Evolutionary conservation across 2,888 invertebrate genomes (phyloP), one percentile per base, ranked within the genome.

Genomic region (Furcula furcula): DNA sequence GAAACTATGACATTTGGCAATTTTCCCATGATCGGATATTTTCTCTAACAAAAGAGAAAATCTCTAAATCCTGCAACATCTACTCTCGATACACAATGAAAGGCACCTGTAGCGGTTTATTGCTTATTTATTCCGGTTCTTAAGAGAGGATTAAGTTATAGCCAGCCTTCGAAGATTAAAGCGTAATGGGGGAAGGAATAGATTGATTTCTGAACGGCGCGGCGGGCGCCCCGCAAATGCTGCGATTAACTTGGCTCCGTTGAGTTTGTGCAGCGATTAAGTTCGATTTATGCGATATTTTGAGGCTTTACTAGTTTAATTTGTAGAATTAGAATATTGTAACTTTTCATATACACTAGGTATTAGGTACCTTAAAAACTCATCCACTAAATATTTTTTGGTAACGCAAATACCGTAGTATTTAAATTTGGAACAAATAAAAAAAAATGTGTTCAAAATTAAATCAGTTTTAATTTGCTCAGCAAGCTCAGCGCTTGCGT

Each of bases 121-220:
- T 76, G 79, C 80, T 85, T 86, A 86, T 87, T 86, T 87, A 87
- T 84, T 76, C 79, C 72, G 74, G 71, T 76, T 75, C 84, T 84
- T 77, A 81, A 83, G 75, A 75, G 68, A 55, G 80, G 87, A 86
- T 87, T 86, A 86, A 86, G 85, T 87, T 87, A 87, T 85, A 83
- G 82, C 86, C 79, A 76, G 76, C 76, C 76, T 73, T 71, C 78
- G 73, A 79, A 86, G 84, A 87, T 87, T 87, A 87, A 86, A 83
- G 75, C 84, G 81, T 85, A 86, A 86, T 85, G 66, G 78, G 66
- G 78, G 76, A 70, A 53, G 73, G 74, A 67, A 79, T 78, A 75
- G 85, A 87, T 87, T 87, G 87, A 87, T 87, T 87, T 78, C 85
- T 80, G 75, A 76, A 77, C 76, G 76, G 66, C 56, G 58, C 73